phyloP scores from a whole-genome alignment of 2,797 vertebrate genomes.

The Falco concolor region DNA sequence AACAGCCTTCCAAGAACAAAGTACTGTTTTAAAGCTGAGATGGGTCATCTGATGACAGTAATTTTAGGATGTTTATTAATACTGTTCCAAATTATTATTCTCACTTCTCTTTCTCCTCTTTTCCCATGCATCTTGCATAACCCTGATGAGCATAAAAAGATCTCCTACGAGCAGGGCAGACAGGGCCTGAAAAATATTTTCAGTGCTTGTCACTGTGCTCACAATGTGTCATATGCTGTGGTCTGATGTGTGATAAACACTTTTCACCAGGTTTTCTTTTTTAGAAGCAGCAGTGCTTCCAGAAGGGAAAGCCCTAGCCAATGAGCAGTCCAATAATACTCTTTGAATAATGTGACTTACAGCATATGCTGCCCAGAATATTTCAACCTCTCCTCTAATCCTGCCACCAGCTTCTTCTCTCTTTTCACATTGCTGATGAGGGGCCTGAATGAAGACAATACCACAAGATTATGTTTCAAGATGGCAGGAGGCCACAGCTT shows the following conservation, averaged over 20 bases:
- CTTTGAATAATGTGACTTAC: conserved; percentile 38
- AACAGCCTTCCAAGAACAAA: neutral
- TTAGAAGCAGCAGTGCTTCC: neutral
- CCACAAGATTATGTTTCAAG: conserved; percentile 45
- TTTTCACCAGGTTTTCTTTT: conserved; percentile 38
- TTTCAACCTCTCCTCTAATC: conserved; percentile 60
- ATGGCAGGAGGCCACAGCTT: conserved; percentile 57
- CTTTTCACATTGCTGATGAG: conserved; percentile 49
- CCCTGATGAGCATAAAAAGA: neutral
- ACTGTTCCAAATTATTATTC: neutral
- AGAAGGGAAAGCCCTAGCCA: conserved; percentile 17
- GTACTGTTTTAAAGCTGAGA: neutral
- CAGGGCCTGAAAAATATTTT: conserved; percentile 27
- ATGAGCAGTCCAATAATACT: neutral
- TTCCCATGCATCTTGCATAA: conserved; percentile 11
- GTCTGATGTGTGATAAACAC: neutral
- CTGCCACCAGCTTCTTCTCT: conserved; percentile 59
- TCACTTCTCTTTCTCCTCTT: neutral
- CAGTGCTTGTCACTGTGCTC: conserved; percentile 1
- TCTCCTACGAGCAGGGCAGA: neutral
- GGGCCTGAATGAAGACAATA: conserved; percentile 53
- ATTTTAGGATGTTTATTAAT: neutral
- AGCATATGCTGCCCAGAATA: conserved; percentile 56
- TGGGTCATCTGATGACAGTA: neutral
- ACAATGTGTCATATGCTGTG: neutral